Base-by-base conservation (phyloP, 2,797 vertebrate species). In the Chromis chromis region DNA sequence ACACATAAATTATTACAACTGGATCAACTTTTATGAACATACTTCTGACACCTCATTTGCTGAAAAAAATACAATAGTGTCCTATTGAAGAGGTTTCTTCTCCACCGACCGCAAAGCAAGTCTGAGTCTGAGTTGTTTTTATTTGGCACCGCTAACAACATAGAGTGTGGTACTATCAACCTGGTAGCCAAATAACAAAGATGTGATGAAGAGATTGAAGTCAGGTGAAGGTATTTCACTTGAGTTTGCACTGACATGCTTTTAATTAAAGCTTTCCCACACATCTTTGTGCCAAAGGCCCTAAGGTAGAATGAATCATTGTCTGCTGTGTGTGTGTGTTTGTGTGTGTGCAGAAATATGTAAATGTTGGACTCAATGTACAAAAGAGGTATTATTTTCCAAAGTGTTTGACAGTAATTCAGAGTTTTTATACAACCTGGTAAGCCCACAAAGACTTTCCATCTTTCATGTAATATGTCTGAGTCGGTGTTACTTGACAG, bases 221-320 rank as follows among this genome's bases (percentile, higher is more conserved):
- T 94, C 93, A 93, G 94, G 91, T 95, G 94, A 96, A 94, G 94
- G 93, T 93, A 94, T 94, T 85, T 93, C 94, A 95, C 95, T 95
- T 95, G 93, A 95, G 95, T 94, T 93, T 95, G 95, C 93, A 91
- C 94, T 96, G 96, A 96, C 96, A 96, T 93, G 95, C 95, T 96
- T 97, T 98, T 98, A 97, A 98, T 97, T 97, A 97, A 97, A 96
- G 93, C 93, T 95, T 96, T 95, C 95, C 94, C 95, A 96, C 95
- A 96, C 91, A 92, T 95, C 91, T 94, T 91, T 95, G 91, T 88
- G 89, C 84, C 90, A 87, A 84, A 93, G 91, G 86, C 93, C 95
- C 92, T 81, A 86, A 96, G 96, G 93, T 69, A 77, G 70, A 91
- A 94, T 94, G 87, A 95, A 91, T 95, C 94, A 95, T 95, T 93